phyloP scores from a whole-genome alignment of 2,797 vertebrate genomes.

The Todus mexicanus region DNA sequence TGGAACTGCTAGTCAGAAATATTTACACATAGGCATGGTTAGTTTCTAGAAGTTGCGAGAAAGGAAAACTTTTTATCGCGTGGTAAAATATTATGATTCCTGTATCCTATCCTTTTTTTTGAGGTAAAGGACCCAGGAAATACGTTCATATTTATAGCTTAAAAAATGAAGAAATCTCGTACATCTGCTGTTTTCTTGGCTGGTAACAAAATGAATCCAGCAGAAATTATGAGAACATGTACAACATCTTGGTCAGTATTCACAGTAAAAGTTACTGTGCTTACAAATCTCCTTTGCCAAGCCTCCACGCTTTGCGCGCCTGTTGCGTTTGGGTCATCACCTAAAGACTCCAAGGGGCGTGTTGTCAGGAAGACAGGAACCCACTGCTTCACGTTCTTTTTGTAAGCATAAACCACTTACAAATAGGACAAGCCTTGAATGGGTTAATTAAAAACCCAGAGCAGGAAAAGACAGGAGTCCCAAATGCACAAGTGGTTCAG shows the following conservation, averaged over 20 bases:
- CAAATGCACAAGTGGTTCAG: not conserved
- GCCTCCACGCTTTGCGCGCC: not conserved
- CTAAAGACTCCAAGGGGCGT: not conserved
- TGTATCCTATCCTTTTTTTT: not conserved
- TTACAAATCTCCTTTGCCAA: not conserved
- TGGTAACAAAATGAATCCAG: not conserved
- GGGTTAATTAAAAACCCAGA: not conserved
- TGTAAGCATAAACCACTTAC: not conserved
- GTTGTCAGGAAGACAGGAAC: not conserved
- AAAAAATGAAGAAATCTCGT: not conserved
- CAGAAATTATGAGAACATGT: not conserved
- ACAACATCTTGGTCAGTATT: not conserved
- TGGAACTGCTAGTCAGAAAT: not conserved
- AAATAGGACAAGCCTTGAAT: not conserved
- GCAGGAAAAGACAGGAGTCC: not conserved
- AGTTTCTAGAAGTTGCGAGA: not conserved
- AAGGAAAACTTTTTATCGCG: not conserved
- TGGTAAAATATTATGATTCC: not conserved
- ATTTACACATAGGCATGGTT: not conserved
- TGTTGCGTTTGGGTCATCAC: not conserved
- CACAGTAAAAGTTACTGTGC: not conserved
- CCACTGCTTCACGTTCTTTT: not conserved
- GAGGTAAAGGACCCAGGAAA: not conserved
- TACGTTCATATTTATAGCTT: not conserved
- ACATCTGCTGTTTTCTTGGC: not conserved